Evolutionary conservation across 1,140 invertebrate species (phyloP).

Genomic region (Telenomus remus): DNA sequence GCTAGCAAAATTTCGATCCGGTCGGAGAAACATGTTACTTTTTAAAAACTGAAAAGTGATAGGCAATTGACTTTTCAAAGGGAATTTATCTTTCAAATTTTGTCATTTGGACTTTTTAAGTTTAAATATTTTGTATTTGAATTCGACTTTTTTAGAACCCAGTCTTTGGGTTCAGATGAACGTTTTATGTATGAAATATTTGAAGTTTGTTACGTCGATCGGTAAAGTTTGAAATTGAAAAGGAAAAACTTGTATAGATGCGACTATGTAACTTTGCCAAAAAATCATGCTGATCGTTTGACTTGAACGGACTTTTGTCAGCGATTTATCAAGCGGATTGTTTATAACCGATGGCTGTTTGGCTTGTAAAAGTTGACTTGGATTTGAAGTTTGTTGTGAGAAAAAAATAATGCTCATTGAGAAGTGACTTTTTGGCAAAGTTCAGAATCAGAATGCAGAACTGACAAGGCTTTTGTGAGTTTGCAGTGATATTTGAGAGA

Average conservation of each 20-base stretch:
- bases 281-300: constrained; percentile 16
- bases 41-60: constrained; percentile 41
- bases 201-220: background rate
- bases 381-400: background rate
- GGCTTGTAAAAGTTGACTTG: background rate
- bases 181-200: too few species aligned
- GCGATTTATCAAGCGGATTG: background rate
- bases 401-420: background rate
- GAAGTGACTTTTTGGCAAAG: constrained; percentile 30
- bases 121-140: too few species aligned
- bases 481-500: constrained; percentile 25
- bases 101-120: too few species aligned
- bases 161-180: too few species aligned
- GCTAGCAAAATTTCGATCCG: constrained; percentile 59
- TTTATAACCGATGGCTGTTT: background rate
- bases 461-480: constrained; percentile 6
- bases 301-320: background rate
- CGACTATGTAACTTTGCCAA: constrained; percentile 39
- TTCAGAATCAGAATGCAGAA: constrained; percentile 23
- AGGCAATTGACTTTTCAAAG: background rate
- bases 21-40: constrained; percentile 65
- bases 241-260: constrained; percentile 26
- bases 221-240: too few species aligned
- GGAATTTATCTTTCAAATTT: too few species aligned
- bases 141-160: too few species aligned